Base-by-base conservation (phyloP, 2,113 vertebrate genomes). In the Hiodon tergisus region DNA sequence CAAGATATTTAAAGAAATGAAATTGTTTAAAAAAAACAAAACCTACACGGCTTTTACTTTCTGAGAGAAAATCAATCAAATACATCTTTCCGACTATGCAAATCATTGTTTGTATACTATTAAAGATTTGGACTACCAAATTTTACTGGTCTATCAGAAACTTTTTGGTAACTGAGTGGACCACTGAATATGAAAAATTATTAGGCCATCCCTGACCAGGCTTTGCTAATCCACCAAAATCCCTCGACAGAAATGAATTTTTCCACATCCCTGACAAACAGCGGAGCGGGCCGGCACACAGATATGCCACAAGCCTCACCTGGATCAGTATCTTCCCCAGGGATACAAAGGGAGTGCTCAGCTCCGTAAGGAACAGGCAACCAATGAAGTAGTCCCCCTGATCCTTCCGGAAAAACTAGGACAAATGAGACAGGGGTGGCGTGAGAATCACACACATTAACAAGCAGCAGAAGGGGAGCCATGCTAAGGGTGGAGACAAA, bases 281-380 rank as follows among this genome's bases (percentile, higher is more conserved):
- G 65, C 13, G 60, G n/a, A 46, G 68, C 57, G 46, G 47, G 69
- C 16, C 61, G 51, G 48, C 46, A 66, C 61, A 66, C 10, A 59
- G 16, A 10, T 8, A 78, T 58, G 60, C 76, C 61, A 48, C 55
- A 2, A 4, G 53, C 57, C 84, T 87, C 85, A 96, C 97, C 96
- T 98, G 96, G 87, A 98, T 95, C 77, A 99, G 91, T 82, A 98
- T 91, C 88, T 95, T 98, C 83, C 95, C 96, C 85, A 98, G 85
- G 0, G 96, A 98, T n/a, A 99, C 96, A 2, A 99, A 98, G 2
- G 97, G 97, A 0, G 97, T 99, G 90, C 97, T 99, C 89, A 99
- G 87, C 89, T 99, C 97, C 13, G 97, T 97, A 2, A 86, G 91
- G 85, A 95, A 97, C 85, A 99, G 92, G 83, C 96, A 98, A 83